Evolutionary conservation across 2,888 invertebrate genomes (phyloP), one percentile per base, ranked within the genome.

Genomic region (Trisateles emortualis): DNA sequence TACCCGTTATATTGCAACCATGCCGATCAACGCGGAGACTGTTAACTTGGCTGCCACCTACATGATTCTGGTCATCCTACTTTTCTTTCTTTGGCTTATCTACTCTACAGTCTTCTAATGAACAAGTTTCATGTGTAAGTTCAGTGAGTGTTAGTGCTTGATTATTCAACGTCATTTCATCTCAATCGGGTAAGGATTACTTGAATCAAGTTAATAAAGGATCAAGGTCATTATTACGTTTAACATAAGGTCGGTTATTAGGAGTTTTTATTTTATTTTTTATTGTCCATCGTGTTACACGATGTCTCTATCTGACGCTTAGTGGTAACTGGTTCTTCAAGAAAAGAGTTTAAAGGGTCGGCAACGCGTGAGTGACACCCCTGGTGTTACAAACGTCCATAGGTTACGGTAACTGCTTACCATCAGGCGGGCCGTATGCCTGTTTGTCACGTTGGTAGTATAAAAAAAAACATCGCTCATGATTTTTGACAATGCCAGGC

Each of bases 11-110:
- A 59, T 63, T 61, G 81, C 81, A 76, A 79, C 70, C 87, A 93
- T 93, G 93, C 86, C 91, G 74, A 86, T 91, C 81, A 93, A 93
- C 88, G 92, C 93, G 26, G 95, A 96, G 86, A 94, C 95, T 38
- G 93, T 93, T 47, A 96, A 95, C 83, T 91, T 96, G 69, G 93
- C 95, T 46, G 95, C 95, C 72, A 96, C 96, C 49, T 96, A 96
- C 80, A 90, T 95, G 84, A 96, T 96, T 81, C 92, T 96, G 48
- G 94, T 95, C 57, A 86, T 95, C 58, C 88, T 96, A 32, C 88
- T 96, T 30, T 93, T 95, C 79, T 93, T 95, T 72, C 90, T 96
- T 35, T 96, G 95, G 94, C 86, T 95, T 14, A 85, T 96, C 32
- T 96, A 96, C 81, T 94, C 95, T 10, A 94, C 94, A 22, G 83